Base-by-base conservation (phyloP, 1,140 invertebrate species). In the Philopotamus ludificatus region DNA sequence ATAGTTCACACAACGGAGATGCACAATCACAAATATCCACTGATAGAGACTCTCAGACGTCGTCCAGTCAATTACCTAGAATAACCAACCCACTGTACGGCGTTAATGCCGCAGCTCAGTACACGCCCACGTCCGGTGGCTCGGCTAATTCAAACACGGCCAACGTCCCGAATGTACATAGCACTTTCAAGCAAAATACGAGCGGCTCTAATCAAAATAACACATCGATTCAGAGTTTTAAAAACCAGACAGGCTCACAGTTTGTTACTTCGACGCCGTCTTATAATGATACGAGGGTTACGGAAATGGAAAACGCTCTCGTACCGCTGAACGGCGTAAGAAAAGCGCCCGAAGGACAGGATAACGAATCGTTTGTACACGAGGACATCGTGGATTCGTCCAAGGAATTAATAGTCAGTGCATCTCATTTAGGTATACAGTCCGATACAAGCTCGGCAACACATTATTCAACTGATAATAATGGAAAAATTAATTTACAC, bases 401-500 rank as follows among this genome's bases (percentile, higher is more conserved):
- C 74, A 79, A 79, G 75, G 77, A 79, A 10, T 10, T 57, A 59
- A 62, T 77, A 63, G 66, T 78, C 34, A 72, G 75, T 65, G 72
- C 60, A 63, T 74, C 73, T 34, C 75, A 75, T 55, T 74, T 76
- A 53, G 82, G 81, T 66, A 77, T 80, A 44, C 78, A 81, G 69
- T 73, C 76, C 21, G 78, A 79, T 26, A 73, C 73, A 70, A 77
- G 78, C 66, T 81, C 78, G 20, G 73, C 74, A 70, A 82, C 75
- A 74, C 84, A 79, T 66, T 85, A 86, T 74, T 85, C 88, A 63
- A 87, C 86, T 62, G 89, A 91, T 77, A 87, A 87, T 75, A 91
- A 92, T 81, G 90, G 90, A 77, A 92, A 93, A 83, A 91, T 92
- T 79, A 92, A 93, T 82, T 91, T 93, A 74, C 91, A 93, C 79